Percentiles rank a stretch among this genome's conserved stretches.
Conservation (phyloP, 2,888 invertebrate genomes). For the Bombyx huttoni region DNA sequence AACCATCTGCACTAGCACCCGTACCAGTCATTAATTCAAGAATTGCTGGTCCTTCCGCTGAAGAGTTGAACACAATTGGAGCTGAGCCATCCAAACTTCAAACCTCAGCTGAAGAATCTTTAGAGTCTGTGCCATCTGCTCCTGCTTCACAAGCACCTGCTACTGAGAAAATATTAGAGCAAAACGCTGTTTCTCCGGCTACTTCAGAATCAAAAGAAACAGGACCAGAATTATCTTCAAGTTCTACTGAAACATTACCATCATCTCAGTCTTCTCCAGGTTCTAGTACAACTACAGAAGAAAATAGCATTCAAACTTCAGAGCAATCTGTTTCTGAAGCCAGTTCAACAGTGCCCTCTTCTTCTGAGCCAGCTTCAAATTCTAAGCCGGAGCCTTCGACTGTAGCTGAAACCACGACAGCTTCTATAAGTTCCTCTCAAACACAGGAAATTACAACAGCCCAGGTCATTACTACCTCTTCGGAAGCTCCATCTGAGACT, state of each 20-base stretch:
- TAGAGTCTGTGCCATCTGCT: not conserved
- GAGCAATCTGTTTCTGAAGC: not conserved
- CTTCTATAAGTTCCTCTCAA: not conserved
- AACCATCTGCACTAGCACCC: slow-evolving; percentile 3
- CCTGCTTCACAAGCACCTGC: not conserved
- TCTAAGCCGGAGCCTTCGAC: not conserved
- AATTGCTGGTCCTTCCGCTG: not conserved
- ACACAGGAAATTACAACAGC: not conserved
- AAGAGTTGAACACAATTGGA: not conserved
- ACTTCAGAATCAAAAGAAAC: slow-evolving; percentile 1
- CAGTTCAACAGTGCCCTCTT: slow-evolving; percentile 1
- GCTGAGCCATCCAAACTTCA: not conserved
- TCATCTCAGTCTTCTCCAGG: slow-evolving; percentile 1
- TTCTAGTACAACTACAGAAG: slow-evolving; percentile 8
- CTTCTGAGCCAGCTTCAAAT: slow-evolving; percentile 7
- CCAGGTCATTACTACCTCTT: too few relatives aligned
- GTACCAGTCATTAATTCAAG: slow-evolving; percentile 1
- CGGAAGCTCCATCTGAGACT: too few relatives aligned
- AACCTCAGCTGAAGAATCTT: not conserved
- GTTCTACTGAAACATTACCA: slow-evolving; percentile 2
- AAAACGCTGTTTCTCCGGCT: not conserved
- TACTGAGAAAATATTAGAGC: not conserved
- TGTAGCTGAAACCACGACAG: not conserved
- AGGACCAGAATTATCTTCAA: not conserved
- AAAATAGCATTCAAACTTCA: not conserved